Conservation (phyloP, 1,140 invertebrate genomes). For the Eufriesea mexicana region DNA sequence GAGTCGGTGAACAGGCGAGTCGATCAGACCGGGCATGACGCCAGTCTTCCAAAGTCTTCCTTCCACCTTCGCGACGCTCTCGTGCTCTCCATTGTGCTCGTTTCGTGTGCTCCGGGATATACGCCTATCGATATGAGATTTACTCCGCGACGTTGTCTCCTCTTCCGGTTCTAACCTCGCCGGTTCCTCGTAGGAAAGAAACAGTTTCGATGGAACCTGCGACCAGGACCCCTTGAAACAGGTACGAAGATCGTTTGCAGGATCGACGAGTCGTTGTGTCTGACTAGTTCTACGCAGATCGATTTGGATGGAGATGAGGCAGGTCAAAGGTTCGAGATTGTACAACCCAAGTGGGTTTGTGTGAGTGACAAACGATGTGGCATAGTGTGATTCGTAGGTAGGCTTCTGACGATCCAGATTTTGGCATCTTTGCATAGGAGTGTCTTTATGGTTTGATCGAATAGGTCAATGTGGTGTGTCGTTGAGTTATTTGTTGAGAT, state of each 20-base stretch:
- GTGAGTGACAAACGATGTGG: background rate
- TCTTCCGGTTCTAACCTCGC: background rate
- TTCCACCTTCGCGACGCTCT: constrained; percentile 41
- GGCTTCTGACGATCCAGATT: too few relatives aligned
- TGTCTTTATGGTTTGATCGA: background rate
- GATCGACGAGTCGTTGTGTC: background rate
- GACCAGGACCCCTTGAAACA: background rate
- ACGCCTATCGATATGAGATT: constrained; percentile 9
- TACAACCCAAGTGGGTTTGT: background rate
- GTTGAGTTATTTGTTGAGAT: background rate
- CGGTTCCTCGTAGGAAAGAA: background rate
- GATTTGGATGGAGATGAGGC: background rate
- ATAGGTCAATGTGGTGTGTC: background rate
- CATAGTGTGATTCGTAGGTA: too few relatives aligned
- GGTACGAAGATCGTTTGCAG: background rate
- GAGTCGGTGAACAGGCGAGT: constrained; percentile 54
- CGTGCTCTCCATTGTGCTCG: constrained; percentile 23
- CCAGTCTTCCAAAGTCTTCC: constrained; percentile 65
- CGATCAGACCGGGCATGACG: constrained; percentile 61
- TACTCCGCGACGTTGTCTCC: too few relatives aligned
- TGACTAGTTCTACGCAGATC: background rate
- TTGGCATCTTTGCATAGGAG: too few relatives aligned
- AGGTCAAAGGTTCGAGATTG: background rate
- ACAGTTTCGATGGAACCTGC: background rate
- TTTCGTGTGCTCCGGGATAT: background rate